Base-by-base conservation (phyloP, 2,888 invertebrate genomes). In the Tillus elongatus region DNA sequence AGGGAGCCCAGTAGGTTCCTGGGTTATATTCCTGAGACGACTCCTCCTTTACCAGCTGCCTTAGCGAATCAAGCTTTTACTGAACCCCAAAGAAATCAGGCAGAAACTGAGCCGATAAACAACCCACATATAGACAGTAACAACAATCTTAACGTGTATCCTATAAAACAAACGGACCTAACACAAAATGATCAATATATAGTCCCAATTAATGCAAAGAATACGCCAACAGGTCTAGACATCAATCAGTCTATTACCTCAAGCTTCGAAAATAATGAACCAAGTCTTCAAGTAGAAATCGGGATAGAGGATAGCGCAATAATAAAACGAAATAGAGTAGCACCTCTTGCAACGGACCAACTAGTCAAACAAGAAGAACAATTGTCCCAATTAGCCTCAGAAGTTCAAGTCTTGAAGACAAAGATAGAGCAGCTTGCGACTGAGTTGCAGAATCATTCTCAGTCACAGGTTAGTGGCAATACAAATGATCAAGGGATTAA, bases 351-450 rank as follows among this genome's bases (percentile, higher is more conserved):
- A n/a, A n/a, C n/a, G n/a, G n/a, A n/a, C n/a, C n/a, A n/a, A n/a
- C n/a, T n/a, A n/a, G n/a, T n/a, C n/a, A 19, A 19, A 8, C 24
- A 19, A 19, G 24, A 19, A 19, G 24, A 19, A 8, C 24, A 61
- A 41, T 53, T 65, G 32, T 59, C 57, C 19, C 58, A 60, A 41
- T 44, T 65, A 15, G 62, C 60, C 1, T 57, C 61, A 2, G 60
- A 64, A 50, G 56, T 65, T 28, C 57, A 63, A 45, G 56, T 63
- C 36, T 50, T 65, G 19, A 50, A 58, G 38, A 53, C 52, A 10
- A 51, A 58, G 39, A 54, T 65, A 12, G 59, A 63, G 30, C 55
- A 59, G 43, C 46, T 65, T 4, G 56, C 58, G 12, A 57, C 52
- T 2, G 60, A 64, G 46, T 64, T 37, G n/a, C n/a, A n/a, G n/a